A percentile compares a stretch with the other conserved stretches of the same genome.
Evolutionary conservation across 64 coral and sea anemone species (phyloP).

Genomic region (Catalaphyllia jardinei): DNA sequence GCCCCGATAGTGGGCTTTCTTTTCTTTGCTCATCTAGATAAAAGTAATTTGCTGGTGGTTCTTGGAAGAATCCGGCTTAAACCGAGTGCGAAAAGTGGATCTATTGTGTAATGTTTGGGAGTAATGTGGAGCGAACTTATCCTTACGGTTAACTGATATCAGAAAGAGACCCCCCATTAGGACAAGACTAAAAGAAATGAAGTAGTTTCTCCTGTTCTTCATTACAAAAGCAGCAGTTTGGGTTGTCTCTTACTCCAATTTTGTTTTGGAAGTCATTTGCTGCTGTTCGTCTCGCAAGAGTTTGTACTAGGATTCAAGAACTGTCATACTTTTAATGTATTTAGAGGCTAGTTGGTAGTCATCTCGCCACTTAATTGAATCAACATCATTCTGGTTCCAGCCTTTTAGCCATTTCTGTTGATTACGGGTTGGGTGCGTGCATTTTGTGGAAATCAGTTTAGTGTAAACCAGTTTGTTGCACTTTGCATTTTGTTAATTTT

Average conservation of each 20-base stretch:
- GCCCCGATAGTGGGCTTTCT: too few relatives aligned
- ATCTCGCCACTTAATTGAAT: not conserved
- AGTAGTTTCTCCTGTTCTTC: not conserved
- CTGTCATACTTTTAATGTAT: not conserved
- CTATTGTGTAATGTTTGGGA: not conserved
- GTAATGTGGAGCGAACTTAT: not conserved
- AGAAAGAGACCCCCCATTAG: constrained; percentile 1
- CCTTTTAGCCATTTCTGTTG: constrained; percentile 31
- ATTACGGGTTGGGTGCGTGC: not conserved
- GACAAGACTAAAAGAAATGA: constrained; percentile 31
- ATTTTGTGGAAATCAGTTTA: constrained; percentile 25
- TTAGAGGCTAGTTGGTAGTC: constrained; percentile 6
- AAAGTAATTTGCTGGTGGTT: not conserved
- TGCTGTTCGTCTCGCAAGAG: constrained; percentile 28
- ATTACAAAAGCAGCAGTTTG: constrained; percentile 29
- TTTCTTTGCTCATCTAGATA: constrained; percentile 17
- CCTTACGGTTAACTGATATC: not conserved
- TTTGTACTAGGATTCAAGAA: not conserved
- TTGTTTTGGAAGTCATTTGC: constrained; percentile 15
- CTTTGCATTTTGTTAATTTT: constrained; percentile 27
- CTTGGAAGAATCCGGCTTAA: not conserved
- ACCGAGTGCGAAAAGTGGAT: not conserved
- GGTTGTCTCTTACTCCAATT: constrained; percentile 23
- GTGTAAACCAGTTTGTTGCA: constrained; percentile 30
- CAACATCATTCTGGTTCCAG: constrained; percentile 3